Conservation (phyloP, 1,140 invertebrate species). For the Anastatus disparis region DNA sequence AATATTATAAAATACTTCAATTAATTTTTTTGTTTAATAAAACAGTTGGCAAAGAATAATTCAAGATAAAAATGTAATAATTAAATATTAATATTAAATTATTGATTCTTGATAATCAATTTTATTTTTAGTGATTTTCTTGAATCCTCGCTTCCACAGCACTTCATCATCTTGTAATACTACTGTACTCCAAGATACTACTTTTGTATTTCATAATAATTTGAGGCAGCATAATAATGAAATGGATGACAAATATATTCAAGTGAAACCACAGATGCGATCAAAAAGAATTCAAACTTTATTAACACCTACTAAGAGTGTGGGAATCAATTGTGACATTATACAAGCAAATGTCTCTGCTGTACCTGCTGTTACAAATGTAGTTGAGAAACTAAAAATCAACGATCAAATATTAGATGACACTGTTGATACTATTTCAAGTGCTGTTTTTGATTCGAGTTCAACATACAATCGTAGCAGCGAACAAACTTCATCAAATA, state of each 20-base stretch:
- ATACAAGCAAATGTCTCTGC: not conserved
- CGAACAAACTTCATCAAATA: not conserved
- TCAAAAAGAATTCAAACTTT: constrained; percentile 8
- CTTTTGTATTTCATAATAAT: too few relatives aligned
- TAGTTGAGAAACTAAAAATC: not conserved
- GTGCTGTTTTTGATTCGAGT: not conserved
- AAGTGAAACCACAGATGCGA: not conserved
- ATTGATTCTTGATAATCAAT: too few relatives aligned
- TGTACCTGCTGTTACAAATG: not conserved
- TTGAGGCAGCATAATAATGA: not conserved
- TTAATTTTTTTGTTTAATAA: too few relatives aligned
- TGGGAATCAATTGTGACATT: not conserved
- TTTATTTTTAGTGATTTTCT: too few relatives aligned
- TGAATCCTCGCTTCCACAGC: too few relatives aligned
- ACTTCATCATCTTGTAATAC: too few relatives aligned
- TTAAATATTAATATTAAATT: too few relatives aligned
- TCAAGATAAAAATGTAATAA: too few relatives aligned
- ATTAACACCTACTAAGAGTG: not conserved
- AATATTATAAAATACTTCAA: too few relatives aligned
- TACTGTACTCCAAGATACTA: too few relatives aligned
- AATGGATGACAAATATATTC: not conserved
- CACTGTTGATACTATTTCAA: not conserved
- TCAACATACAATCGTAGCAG: not conserved
- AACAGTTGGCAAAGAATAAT: too few relatives aligned
- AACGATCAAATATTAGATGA: not conserved